Conservation (phyloP, 2,113 vertebrate genomes). For the Labeo catla region DNA sequence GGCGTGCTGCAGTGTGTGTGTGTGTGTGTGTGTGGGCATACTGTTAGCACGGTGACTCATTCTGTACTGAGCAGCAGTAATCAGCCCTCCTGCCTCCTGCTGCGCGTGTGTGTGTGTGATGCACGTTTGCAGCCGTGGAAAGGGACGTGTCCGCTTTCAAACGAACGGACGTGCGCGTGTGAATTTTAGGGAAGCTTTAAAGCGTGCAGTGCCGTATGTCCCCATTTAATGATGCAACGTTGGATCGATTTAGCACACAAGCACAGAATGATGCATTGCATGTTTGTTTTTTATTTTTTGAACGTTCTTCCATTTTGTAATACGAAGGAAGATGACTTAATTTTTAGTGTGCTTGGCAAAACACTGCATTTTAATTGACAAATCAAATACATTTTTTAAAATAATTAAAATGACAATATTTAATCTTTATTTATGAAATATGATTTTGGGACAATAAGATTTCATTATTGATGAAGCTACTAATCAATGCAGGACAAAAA, state of each 20-base stretch:
- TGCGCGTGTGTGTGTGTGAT: slow-evolving; percentile 31
- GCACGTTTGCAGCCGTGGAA: slow-evolving; percentile 7
- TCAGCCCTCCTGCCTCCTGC: slow-evolving; percentile 58
- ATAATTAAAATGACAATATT: background rate
- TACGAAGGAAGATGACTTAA: background rate
- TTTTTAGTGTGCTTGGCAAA: background rate
- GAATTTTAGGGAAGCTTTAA: slow-evolving; percentile 12
- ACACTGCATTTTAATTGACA: background rate
- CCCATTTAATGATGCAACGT: background rate
- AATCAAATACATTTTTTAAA: background rate
- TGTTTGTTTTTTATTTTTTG: background rate
- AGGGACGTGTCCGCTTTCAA: background rate
- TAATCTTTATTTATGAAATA: no score
- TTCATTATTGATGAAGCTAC: no score
- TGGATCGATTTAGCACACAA: background rate
- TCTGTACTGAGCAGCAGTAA: slow-evolving; percentile 75
- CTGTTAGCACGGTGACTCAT: slow-evolving; percentile 79
- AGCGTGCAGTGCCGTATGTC: background rate
- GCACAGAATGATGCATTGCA: slow-evolving; percentile 4
- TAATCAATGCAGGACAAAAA: no score
- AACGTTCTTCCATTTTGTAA: background rate
- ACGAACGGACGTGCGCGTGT: background rate
- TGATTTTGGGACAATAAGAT: no score
- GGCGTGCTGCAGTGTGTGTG: slow-evolving; percentile 59
- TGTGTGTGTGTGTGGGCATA: slow-evolving; percentile 71